Conservation (phyloP, 2,888 invertebrate genomes). For the Drosophila demipolita region DNA sequence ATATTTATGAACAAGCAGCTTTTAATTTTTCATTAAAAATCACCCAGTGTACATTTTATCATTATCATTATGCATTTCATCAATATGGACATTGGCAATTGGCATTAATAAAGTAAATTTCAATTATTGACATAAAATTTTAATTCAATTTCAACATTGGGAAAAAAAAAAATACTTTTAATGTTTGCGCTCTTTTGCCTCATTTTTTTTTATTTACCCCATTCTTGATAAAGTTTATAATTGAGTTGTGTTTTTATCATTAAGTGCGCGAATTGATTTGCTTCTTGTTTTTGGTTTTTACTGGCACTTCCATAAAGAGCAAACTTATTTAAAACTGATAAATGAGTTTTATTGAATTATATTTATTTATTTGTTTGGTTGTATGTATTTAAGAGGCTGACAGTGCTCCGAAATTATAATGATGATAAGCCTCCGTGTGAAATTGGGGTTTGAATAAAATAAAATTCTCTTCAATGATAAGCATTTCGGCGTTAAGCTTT, state of each 20-base stretch:
- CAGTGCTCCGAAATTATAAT: conserved; percentile 23
- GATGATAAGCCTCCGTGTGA: conserved; percentile 29
- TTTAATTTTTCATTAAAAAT: conserved; percentile 53
- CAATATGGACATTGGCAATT: conserved; percentile 32
- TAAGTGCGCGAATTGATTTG: conserved; percentile 79
- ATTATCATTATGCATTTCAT: conserved; percentile 18
- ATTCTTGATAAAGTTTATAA: conserved; percentile 72
- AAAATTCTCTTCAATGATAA: conserved; percentile 5
- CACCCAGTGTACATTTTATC: conserved; percentile 21
- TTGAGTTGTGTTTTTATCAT: conserved; percentile 79
- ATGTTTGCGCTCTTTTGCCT: conserved; percentile 35
- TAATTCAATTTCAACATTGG: conserved; percentile 72
- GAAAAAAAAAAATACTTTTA: conserved; percentile 55
- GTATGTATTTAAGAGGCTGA: conserved; percentile 1
- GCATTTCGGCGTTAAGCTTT: conserved; percentile 10
- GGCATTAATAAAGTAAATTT: conserved; percentile 66
- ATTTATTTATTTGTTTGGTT: conserved; percentile 29
- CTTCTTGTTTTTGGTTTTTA: conserved; percentile 33
- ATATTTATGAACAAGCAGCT: conserved; percentile 13
- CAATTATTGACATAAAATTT: conserved; percentile 73
- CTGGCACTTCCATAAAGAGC: conserved; percentile 43
- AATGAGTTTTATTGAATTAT: conserved; percentile 58
- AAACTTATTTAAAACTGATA: conserved; percentile 79
- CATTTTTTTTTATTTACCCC: conserved; percentile 2
- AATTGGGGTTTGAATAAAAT: conserved; percentile 26